These are phyloP conservation scores for Motacilla alba DNA, from an alignment of 2,113 vertebrate species.

Conservation along the genomic window DNA sequence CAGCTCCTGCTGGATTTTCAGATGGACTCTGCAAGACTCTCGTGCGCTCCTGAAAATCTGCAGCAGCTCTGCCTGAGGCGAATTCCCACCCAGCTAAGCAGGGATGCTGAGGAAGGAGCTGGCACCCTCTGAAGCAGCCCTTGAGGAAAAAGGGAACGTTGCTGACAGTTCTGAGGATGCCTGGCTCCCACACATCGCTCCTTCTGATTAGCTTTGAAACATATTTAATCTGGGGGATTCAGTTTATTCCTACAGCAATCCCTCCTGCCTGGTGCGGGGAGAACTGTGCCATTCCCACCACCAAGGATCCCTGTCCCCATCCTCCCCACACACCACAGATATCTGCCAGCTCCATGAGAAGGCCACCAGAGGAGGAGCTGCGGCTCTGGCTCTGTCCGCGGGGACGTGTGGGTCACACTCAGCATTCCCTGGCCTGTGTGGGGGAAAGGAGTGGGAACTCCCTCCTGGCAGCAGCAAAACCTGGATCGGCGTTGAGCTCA, in stretches of 20 bases:
- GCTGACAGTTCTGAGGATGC: slow-evolving; percentile 25
- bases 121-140: slow-evolving; percentile 7
- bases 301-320: fast-evolving
- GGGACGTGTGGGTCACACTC: fast-evolving
- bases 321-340: neutral
- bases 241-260: neutral
- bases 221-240: neutral
- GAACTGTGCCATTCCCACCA: neutral
- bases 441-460: neutral
- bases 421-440: fast-evolving
- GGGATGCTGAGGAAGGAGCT: neutral
- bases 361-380: neutral
- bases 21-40: neutral
- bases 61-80: neutral
- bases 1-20: neutral
- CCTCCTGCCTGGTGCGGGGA: neutral
- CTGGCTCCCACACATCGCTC: neutral
- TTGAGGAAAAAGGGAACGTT: neutral
- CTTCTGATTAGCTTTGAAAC: neutral
- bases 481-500: fast-evolving
- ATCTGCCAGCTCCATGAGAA: neutral
- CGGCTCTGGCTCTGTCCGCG: neutral
- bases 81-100: neutral
- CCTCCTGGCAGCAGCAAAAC: neutral
- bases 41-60: neutral